phyloP scores from a whole-genome alignment of 2,113 vertebrate genomes.

The Tyrannus savana region DNA sequence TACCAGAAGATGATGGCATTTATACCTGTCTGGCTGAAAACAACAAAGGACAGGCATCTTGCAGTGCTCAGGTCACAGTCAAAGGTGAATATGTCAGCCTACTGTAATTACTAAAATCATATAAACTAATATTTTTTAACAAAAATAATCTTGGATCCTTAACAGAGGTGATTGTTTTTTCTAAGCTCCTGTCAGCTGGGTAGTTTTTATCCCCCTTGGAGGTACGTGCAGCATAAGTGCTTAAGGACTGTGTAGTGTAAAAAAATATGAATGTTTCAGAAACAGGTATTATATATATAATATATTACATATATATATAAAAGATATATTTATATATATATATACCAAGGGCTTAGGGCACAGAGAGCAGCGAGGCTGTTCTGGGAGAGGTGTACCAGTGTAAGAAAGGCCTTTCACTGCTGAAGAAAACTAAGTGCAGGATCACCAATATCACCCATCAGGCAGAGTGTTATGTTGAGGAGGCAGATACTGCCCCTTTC shows the following conservation, averaged over 20 bases:
- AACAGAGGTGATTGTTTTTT: not conserved
- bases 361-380: not conserved
- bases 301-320: no score
- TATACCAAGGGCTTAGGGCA: not conserved
- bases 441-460: not conserved
- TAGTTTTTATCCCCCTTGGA: not conserved
- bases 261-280: not conserved
- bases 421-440: not conserved
- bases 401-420: not conserved
- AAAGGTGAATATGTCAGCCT: slow-evolving; percentile 74
- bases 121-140: not conserved
- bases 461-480: not conserved
- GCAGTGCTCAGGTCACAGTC: slow-evolving; percentile 80
- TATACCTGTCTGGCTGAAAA: slow-evolving; percentile 86
- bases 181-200: not conserved
- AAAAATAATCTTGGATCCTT: not conserved
- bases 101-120: not conserved
- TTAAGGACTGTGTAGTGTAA: not conserved
- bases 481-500: not conserved
- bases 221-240: not conserved
- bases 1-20: slow-evolving; percentile 79
- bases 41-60: slow-evolving; percentile 75
- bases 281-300: not conserved
- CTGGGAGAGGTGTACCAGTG: not conserved
- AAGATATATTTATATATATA: no score